A percentile compares a stretch with the other conserved stretches of the same genome.
Conservation (phyloP, 2,113 vertebrate species). For the Thermophis baileyi region DNA sequence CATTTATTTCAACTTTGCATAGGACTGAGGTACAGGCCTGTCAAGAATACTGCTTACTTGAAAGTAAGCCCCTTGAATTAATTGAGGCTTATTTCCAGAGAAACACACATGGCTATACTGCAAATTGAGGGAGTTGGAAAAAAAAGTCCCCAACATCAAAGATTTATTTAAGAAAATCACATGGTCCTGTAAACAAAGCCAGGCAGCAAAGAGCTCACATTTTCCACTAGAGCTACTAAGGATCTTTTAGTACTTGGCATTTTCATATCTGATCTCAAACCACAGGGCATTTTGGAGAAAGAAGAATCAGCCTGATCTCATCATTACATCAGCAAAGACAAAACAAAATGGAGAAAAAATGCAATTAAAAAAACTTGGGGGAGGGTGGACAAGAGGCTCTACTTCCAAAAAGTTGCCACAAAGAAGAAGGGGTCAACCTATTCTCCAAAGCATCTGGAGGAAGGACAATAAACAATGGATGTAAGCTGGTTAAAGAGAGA, state of each 20-base stretch:
- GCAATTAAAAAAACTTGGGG: not conserved
- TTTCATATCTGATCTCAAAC: not conserved
- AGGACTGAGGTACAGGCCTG: not conserved
- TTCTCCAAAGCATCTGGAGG: too few species aligned
- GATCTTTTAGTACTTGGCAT: not conserved
- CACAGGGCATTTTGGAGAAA: not conserved
- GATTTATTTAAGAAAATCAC: not conserved
- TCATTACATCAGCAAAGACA: not conserved
- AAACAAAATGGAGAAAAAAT: not conserved
- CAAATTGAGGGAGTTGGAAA: not conserved
- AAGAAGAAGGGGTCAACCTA: too few species aligned
- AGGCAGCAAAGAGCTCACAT: not conserved
- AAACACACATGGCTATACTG: not conserved
- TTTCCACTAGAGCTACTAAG: not conserved
- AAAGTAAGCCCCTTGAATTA: not conserved
- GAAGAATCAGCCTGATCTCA: not conserved
- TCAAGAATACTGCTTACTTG: not conserved
- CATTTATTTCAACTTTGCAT: not conserved
- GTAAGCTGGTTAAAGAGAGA: too few species aligned
- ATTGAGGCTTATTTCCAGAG: not conserved
- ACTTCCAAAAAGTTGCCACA: not conserved
- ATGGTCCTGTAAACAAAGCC: not conserved
- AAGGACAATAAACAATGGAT: too few species aligned
- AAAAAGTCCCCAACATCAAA: slow-evolving; percentile 15
- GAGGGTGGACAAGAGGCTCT: not conserved